phyloP scores from a whole-genome alignment of 2,113 vertebrate species.

The Acrocephalus arundinaceus region DNA sequence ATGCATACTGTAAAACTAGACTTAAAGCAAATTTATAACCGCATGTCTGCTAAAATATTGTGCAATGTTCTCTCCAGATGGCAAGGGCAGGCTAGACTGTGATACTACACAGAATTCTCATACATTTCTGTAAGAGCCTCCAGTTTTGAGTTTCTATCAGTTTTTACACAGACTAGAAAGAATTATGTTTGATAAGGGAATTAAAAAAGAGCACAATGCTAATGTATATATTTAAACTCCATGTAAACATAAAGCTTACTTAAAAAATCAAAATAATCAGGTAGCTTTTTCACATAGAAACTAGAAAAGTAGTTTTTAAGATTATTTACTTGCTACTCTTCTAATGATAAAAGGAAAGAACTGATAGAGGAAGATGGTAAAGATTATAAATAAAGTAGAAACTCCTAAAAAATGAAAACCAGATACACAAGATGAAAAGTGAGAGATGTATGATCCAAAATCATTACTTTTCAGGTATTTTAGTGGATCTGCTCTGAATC shows the following conservation, averaged over 20 bases:
- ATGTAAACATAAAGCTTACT: not conserved
- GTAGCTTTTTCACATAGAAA: not conserved
- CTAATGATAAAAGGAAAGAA: slow-evolving; percentile 9
- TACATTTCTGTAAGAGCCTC: not conserved
- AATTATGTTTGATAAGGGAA: not conserved
- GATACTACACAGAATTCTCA: not conserved
- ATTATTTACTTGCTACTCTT: not conserved
- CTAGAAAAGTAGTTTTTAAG: not conserved
- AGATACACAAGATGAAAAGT: not conserved
- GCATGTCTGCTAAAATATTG: not conserved
- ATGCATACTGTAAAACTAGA: not conserved
- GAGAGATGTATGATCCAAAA: not conserved
- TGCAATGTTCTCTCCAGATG: slow-evolving; percentile 57
- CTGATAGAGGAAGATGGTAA: not conserved
- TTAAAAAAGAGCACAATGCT: not conserved
- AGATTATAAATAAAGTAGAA: not conserved
- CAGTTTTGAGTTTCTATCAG: not conserved
- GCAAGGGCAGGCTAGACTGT: not conserved
- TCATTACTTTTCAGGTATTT: not conserved
- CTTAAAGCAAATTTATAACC: not conserved
- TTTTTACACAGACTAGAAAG: not conserved
- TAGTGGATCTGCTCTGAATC: not conserved
- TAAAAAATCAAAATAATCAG: not conserved
- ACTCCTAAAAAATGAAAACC: not conserved
- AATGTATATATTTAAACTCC: not conserved